Evolutionary conservation across 2,888 invertebrate genomes (phyloP).

Genomic region (Pterostichus niger): DNA sequence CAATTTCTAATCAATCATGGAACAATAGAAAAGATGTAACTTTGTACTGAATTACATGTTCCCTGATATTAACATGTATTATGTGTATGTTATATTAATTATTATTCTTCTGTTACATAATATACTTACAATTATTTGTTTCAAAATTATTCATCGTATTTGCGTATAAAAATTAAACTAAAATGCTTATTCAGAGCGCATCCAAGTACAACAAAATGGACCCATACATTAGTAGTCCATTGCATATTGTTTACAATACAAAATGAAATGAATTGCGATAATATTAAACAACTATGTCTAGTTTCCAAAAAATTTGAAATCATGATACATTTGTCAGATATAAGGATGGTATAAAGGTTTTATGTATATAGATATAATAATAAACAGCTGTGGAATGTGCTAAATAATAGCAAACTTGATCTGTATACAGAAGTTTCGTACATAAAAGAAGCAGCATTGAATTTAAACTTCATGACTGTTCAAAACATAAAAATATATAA

Average conservation of each 20-base stretch:
- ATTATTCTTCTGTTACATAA: slow-evolving; percentile 52
- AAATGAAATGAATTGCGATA: slow-evolving; percentile 51
- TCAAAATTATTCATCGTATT: slow-evolving; percentile 64
- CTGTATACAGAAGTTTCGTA: slow-evolving; percentile 46
- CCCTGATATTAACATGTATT: slow-evolving; percentile 66
- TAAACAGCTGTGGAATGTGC: slow-evolving; percentile 63
- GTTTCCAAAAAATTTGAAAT: background rate
- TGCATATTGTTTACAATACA: slow-evolving; percentile 51
- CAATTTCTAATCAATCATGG: slow-evolving; percentile 62
- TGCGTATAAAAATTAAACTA: slow-evolving; percentile 67
- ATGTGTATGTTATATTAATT: slow-evolving; percentile 42
- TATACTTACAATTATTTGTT: slow-evolving; percentile 64
- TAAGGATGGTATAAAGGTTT: slow-evolving; percentile 53
- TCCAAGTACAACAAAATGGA: slow-evolving; percentile 60
- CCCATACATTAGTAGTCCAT: slow-evolving; percentile 62
- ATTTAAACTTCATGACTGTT: slow-evolving; percentile 30
- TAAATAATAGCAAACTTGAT: slow-evolving; percentile 65
- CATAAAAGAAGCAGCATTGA: slow-evolving; percentile 27
- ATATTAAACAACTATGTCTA: slow-evolving; percentile 20
- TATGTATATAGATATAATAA: slow-evolving; percentile 57
- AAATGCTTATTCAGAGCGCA: slow-evolving; percentile 57
- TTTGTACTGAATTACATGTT: slow-evolving; percentile 67
- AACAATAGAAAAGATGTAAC: slow-evolving; percentile 65
- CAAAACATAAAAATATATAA: slow-evolving; percentile 51
- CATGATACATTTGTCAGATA: slow-evolving; percentile 40